Conservation (phyloP, 2,888 invertebrate genomes). For the Nomada fucata region DNA sequence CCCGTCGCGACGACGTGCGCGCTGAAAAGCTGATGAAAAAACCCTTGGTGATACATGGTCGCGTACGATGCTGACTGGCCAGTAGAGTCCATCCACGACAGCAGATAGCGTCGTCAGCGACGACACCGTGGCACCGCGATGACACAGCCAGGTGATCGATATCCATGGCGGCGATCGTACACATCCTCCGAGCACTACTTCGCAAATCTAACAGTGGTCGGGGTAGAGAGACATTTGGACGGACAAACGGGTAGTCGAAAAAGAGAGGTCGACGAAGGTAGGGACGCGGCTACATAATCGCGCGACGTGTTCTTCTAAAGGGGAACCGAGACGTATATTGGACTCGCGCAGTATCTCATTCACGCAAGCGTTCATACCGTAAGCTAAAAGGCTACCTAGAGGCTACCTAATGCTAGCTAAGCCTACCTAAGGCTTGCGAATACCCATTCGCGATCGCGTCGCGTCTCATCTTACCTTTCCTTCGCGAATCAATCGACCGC, state of each 20-base stretch:
- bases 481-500: constrained; percentile 97
- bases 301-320: constrained; percentile 18
- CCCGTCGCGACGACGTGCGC: not conserved
- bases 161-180: constrained; percentile 10
- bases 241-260: constrained; percentile 6
- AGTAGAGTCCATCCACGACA: constrained; percentile 30
- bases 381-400: constrained; percentile 75
- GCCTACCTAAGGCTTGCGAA: constrained; percentile 59
- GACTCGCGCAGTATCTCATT: constrained; percentile 73
- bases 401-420: constrained; percentile 73
- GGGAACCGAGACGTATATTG: constrained; percentile 41
- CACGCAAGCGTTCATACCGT: constrained; percentile 77
- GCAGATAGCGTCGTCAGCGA: constrained; percentile 26
- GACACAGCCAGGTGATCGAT: not conserved
- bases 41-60: constrained; percentile 5
- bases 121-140: constrained; percentile 9
- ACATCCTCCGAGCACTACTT: not conserved
- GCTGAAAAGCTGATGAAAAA: constrained; percentile 22
- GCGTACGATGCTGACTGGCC: constrained; percentile 15
- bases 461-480: constrained; percentile 95
- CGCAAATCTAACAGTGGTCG: constrained; percentile 30
- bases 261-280: constrained; percentile 7
- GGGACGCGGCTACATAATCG: constrained; percentile 27
- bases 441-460: constrained; percentile 81
- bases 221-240: constrained; percentile 13